Conservation (phyloP, 2,113 vertebrate genomes). For the Platysteira castanea region DNA sequence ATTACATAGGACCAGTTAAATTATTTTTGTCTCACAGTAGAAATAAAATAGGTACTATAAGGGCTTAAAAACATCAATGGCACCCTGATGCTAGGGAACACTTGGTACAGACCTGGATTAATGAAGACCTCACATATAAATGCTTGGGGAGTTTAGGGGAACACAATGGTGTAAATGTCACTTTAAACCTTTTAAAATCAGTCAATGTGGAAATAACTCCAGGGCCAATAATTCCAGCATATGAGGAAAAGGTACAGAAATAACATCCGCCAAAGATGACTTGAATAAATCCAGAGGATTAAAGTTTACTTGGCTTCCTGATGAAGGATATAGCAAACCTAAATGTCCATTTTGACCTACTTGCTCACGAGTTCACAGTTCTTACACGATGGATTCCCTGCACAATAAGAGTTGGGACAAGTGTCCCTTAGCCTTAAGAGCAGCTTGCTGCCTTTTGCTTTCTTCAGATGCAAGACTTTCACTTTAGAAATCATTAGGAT, state of each 20-base stretch:
- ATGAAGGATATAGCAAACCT: constrained; percentile 69
- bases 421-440: constrained; percentile 69
- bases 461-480: constrained; percentile 75
- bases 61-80: constrained; percentile 37
- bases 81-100: constrained; percentile 53
- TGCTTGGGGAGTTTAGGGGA: constrained; percentile 41
- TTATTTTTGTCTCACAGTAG: constrained; percentile 57
- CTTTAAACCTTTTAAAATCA: constrained; percentile 35
- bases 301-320: constrained; percentile 67
- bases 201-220: constrained; percentile 63
- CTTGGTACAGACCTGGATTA: constrained; percentile 36
- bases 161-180: constrained; percentile 26
- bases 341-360: constrained; percentile 58
- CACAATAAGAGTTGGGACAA: constrained; percentile 64
- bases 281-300: constrained; percentile 70
- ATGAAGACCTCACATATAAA: constrained; percentile 39
- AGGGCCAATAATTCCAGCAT: constrained; percentile 62
- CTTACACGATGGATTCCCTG: constrained; percentile 65
- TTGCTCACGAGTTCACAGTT: constrained; percentile 60
- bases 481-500: constrained; percentile 71
- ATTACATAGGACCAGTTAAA: constrained; percentile 72
- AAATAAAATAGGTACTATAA: constrained; percentile 47
- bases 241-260: constrained; percentile 69
- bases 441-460: constrained; percentile 69
- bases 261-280: constrained; percentile 67